Base-by-base conservation (phyloP, 2,113 vertebrate species). In the Mungos mungo region DNA sequence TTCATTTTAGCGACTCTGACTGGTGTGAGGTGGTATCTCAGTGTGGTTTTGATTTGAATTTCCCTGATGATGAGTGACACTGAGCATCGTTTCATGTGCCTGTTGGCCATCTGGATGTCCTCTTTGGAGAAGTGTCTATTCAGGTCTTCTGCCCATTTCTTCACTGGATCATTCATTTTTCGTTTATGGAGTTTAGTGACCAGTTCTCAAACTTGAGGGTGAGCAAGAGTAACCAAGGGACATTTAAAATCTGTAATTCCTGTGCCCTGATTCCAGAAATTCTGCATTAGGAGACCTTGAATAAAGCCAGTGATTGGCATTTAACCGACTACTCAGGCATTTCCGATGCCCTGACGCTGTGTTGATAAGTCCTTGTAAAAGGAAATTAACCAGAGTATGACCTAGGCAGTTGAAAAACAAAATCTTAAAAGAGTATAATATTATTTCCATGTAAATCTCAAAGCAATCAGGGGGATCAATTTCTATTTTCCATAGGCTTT, bases 321-420 rank as follows among this genome's bases (percentile, higher is more conserved):
- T 81, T 77, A 93, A 90, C 29, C 68, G 76, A 41, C 27, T 84
- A 65, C 15, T 21, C 38, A 54, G 18, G 8, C 2, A 60, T 87
- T 69, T 90, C 45, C 88, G n/a, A 83, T 38, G 3, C 12, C 81
- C 35, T 63, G 47, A 92, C 35, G 15, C 38, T 47, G 84, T 3
- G 50, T 41, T 87, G 35, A 95, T 95, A 96, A 92, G 69, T 60
- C 69, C 21, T 66, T 72, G 25, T 29, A 88, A 88, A 23, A 69
- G 18, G n/a, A 97, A 69, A 82, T 79, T 80, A 91, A 82, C 31
- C 45, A 52, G 54, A 47, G 27, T 54, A 57, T 84, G 92, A 47
- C 38, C 47, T 88, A 63, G 16, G 80, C 9, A 16, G 31, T 23
- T 50, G 54, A 57, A 57, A 11, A 50, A 89, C n/a, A 79, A n/a